Evolutionary conservation across 2,888 invertebrate species (phyloP), one percentile per base, ranked within the genome.

Genomic region (Tyria jacobaeae): DNA sequence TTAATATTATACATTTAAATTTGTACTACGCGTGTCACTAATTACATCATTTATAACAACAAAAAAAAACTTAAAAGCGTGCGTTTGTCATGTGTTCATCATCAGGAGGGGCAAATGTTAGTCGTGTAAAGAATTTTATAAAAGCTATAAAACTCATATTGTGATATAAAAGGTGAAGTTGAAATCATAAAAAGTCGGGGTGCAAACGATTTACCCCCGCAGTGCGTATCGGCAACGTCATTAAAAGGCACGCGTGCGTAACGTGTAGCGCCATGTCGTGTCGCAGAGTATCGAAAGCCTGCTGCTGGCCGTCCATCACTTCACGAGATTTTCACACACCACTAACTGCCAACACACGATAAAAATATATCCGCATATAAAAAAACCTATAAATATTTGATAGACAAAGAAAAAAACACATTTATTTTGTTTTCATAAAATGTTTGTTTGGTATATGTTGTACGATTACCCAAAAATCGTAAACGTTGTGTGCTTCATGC

Each of bases 101-200:
- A 71, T 47, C 48, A 49, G 64, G 75, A 82, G 83, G 89, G 87
- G 89, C 82, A 85, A 75, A 81, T 86, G 83, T 90, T 90, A 88
- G 91, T 90, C 88, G 90, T 88, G 89, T 89, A 87, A 89, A 88
- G 86, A 88, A 89, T 89, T 89, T 86, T 82, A 86, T 88, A 89
- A 88, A 87, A 86, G 89, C 87, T 79, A 89, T 91, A 90, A 91
- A 92, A 89, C 84, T 89, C 83, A 80, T 86, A 87, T 88, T 87
- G 86, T 86, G 86, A 86, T 83, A 89, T 89, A 88, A 89, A 90
- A 89, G 87, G 88, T 90, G 86, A 89, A 88, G 87, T 89, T 87
- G 82, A 83, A 89, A 90, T 87, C 88, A 84, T 89, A 88, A 89
- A 89, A 86, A 82, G 80, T 68, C 77, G 80, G 86, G 86, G 85